A percentile compares a stretch with the other conserved stretches of the same genome.
Evolutionary conservation across 2,113 vertebrate genomes (phyloP).

Genomic region (Periophthalmus modestus): DNA sequence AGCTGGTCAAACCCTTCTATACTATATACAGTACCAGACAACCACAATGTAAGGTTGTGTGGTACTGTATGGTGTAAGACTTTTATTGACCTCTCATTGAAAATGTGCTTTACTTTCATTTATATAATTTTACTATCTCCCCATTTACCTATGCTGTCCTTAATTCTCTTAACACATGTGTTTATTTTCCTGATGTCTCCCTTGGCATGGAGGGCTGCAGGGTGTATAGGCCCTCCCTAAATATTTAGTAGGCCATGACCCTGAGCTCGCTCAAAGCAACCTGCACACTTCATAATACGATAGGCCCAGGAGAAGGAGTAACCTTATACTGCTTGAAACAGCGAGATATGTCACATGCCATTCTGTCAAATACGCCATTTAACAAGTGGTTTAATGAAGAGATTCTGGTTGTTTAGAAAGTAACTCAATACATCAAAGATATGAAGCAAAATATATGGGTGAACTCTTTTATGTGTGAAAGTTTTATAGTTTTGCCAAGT

Average conservation of each 20-base stretch:
- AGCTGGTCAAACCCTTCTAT: not conserved
- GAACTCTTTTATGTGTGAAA: not conserved
- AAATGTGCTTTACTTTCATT: not conserved
- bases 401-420: slow-evolving; percentile 47
- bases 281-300: slow-evolving; percentile 56
- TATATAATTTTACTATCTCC: slow-evolving; percentile 1
- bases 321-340: slow-evolving; percentile 71
- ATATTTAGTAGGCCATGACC: slow-evolving; percentile 77
- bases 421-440: slow-evolving; percentile 42
- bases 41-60: not conserved
- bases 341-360: slow-evolving; percentile 68
- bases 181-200: slow-evolving; percentile 63
- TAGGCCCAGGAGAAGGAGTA: slow-evolving; percentile 52
- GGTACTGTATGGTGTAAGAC: no score
- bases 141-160: slow-evolving; percentile 7
- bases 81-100: not conserved
- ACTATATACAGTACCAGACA: not conserved
- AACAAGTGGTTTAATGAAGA: slow-evolving; percentile 71
- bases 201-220: slow-evolving; percentile 59
- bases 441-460: slow-evolving; percentile 15
- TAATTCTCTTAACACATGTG: slow-evolving; percentile 32
- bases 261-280: slow-evolving; percentile 55
- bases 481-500: no score
- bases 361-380: slow-evolving; percentile 64
- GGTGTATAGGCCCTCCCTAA: slow-evolving; percentile 57